Evolutionary conservation across 2,888 invertebrate genomes (phyloP).

Genomic region (Luperina testacea): DNA sequence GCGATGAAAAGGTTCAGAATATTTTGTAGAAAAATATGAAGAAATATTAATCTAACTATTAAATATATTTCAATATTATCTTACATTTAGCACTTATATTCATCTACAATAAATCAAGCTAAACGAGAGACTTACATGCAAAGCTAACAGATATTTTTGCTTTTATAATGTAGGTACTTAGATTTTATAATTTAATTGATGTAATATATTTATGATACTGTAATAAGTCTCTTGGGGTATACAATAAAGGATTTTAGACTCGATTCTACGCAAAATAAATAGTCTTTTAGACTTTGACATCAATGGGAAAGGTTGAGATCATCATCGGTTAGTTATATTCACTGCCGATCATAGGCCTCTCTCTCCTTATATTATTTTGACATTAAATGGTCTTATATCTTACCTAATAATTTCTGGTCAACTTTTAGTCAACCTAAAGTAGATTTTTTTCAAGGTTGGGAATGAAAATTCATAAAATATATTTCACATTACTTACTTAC

Average conservation of each 20-base stretch:
- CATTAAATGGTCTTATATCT: conserved; percentile 55
- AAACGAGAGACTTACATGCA: conserved; percentile 67
- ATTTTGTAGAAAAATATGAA: conserved; percentile 86
- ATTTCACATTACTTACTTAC: conserved; percentile 45
- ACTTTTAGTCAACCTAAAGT: conserved; percentile 66
- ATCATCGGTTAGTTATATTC: conserved; percentile 39
- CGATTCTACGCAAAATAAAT: conserved; percentile 45
- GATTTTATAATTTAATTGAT: conserved; percentile 50
- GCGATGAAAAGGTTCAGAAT: conserved; percentile 64
- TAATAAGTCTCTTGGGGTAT: conserved; percentile 62
- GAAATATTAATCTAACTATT: conserved; percentile 83
- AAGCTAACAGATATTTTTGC: conserved; percentile 68
- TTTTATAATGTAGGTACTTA: conserved; percentile 55
- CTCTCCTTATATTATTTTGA: conserved; percentile 55
- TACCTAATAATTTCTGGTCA: conserved; percentile 62
- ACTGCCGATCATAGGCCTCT: conserved; percentile 56
- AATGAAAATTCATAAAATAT: conserved; percentile 56
- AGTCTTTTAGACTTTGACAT: conserved; percentile 67
- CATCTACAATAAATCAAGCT: conserved; percentile 70
- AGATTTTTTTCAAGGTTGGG: conserved; percentile 48
- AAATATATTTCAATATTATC: conserved; percentile 71
- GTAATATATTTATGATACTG: conserved; percentile 60
- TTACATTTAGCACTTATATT: conserved; percentile 73
- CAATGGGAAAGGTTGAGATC: conserved; percentile 47
- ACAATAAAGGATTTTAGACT: conserved; percentile 49